Evolutionary conservation across 1,140 invertebrate genomes (phyloP), one percentile per base, ranked within the genome.

Genomic region (Tetranychus cinnabarinus): DNA sequence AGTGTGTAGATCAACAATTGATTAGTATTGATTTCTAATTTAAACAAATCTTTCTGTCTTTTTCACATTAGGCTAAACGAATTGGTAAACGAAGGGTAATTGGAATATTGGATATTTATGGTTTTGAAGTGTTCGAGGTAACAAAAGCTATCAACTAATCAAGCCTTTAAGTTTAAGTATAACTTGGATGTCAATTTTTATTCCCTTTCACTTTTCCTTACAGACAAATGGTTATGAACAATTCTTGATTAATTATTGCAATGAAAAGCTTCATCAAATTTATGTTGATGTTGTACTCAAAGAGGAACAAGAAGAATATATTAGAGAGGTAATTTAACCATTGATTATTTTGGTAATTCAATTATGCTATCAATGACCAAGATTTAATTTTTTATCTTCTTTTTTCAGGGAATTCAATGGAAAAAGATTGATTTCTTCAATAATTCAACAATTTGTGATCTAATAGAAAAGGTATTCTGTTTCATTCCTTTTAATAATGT

Each of bases 51-150:
- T 62, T 58, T 63, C 60, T 13, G n/a, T 62, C 52, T 52, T 39
- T 57, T 61, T n/a, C 56, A n/a, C 77, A 81, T 47, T 77, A 79
- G 12, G 33, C 37, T 35, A 58, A 55, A 35, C 7, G 10, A 3
- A 46, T 46, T 31, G 35, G 37, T 33, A 64, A 68, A 63, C 69
- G 67, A 59, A 80, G 79, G 35, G 81, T 90, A 0, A 86, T 92
- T 72, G 88, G 88, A 8, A 84, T 91, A 63, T 72, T 92, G 55
- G 87, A 91, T 72, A 91, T 92, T 67, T 91, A 92, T 69, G 88
- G 87, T 50, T 92, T 92, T 71, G 88, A 93, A 73, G 87, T 92
- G 74, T 93, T 93, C 73, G 86, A 88, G 63, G 81, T 86, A 23
- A 23, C 23, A 23, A 23, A 23, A 23, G 23, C 23, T 23, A 23